These are phyloP conservation scores for Sparus aurata DNA, from an alignment of 2,797 vertebrate species.

Conservation along the genomic window DNA sequence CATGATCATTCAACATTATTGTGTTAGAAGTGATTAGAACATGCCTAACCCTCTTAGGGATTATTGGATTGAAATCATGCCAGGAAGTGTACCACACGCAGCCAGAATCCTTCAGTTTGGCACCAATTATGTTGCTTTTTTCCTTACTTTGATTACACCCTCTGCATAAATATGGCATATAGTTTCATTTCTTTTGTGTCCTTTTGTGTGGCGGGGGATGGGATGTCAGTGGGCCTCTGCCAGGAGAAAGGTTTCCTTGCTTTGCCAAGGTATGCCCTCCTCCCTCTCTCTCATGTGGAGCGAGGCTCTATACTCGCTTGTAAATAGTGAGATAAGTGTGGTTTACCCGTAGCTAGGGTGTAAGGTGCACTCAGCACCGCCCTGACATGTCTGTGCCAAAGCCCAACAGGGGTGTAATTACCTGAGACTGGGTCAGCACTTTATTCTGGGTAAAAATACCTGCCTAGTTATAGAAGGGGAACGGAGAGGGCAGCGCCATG, in stretches of 20 bases:
- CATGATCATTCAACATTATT: slow-evolving; percentile 69
- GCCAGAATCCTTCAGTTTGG: slow-evolving; percentile 61
- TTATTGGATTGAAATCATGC: slow-evolving; percentile 72
- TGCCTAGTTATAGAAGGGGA: slow-evolving; percentile 82
- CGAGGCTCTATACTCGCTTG: slow-evolving; percentile 65
- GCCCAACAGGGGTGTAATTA: slow-evolving; percentile 86
- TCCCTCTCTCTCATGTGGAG: slow-evolving; percentile 69
- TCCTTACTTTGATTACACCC: slow-evolving; percentile 50
- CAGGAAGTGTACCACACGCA: slow-evolving; percentile 71
- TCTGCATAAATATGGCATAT: slow-evolving; percentile 62
- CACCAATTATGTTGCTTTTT: slow-evolving; percentile 40
- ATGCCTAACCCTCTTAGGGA: slow-evolving; percentile 74
- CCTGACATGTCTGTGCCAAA: slow-evolving; percentile 84
- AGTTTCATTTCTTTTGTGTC: slow-evolving; percentile 62
- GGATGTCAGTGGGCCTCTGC: slow-evolving; percentile 62
- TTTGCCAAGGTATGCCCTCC: slow-evolving; percentile 79
- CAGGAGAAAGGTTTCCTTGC: slow-evolving; percentile 64
- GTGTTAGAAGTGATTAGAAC: slow-evolving; percentile 77
- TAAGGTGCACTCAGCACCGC: slow-evolving; percentile 79
- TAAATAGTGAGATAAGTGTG: slow-evolving; percentile 83
- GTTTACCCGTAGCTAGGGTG: slow-evolving; percentile 77
- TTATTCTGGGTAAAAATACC: slow-evolving; percentile 88
- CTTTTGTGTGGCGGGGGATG: slow-evolving; percentile 54
- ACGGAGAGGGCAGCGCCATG: slow-evolving; percentile 66
- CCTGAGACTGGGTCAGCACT: slow-evolving; percentile 87